Percentiles rank a stretch among this genome's conserved stretches.
phyloP scores from a whole-genome alignment of 2,797 vertebrate genomes.

The Neoniphon sammara region DNA sequence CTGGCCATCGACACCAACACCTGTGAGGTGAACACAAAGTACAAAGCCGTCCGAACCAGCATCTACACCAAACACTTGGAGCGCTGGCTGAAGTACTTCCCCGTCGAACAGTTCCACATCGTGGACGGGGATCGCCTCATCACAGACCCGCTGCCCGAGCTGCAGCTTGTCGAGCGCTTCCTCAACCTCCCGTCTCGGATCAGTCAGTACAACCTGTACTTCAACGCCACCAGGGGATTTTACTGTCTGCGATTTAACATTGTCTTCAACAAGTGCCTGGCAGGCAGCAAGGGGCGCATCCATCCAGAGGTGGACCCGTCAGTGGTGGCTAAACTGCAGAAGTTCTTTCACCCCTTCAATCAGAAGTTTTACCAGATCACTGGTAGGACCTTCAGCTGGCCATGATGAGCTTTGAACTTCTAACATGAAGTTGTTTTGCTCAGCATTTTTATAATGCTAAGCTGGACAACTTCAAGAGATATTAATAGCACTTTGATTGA shows the following conservation, averaged over 20 bases:
- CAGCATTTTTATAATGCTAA: constrained; percentile 36
- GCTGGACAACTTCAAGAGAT: constrained; percentile 56
- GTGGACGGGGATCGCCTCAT: constrained; percentile 96
- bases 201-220: constrained; percentile 96
- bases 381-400: constrained; percentile 96
- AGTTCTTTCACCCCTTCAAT: constrained; percentile 98
- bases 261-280: constrained; percentile 98
- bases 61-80: constrained; percentile 97
- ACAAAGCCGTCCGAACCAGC: constrained; percentile 96
- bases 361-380: constrained; percentile 98
- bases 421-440: constrained; percentile 28
- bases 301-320: constrained; percentile 92
- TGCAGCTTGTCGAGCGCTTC: constrained; percentile 94
- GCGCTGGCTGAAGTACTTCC: constrained; percentile 95
- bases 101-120: constrained; percentile 93
- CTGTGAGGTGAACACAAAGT: constrained; percentile 96
- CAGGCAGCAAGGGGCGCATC: constrained; percentile 96
- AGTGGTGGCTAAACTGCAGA: constrained; percentile 92
- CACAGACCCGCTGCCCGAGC: constrained; percentile 92
- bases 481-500: constrained; percentile 87
- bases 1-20: constrained; percentile 91
- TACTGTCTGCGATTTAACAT: constrained; percentile 96
- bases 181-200: constrained; percentile 93
- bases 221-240: constrained; percentile 96
- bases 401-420: constrained; percentile 81